A percentile compares a stretch with the other conserved stretches of the same genome.
Conservation (phyloP, 2,113 vertebrate species). For the Xerus inauris region DNA sequence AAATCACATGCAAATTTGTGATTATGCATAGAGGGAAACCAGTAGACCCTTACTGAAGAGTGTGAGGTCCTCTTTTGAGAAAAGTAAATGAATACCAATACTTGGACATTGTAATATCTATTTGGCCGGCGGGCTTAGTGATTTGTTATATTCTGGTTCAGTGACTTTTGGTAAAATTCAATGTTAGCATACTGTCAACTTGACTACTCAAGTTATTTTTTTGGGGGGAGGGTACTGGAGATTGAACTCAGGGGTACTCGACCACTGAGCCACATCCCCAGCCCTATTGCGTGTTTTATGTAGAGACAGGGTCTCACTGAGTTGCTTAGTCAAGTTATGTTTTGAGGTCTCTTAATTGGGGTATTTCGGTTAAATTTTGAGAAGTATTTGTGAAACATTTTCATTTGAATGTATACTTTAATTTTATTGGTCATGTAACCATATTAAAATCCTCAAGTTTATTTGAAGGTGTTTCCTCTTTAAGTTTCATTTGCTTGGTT, state of each 20-base stretch:
- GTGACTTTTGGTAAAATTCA: not conserved
- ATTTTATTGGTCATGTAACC: slow-evolving; percentile 12
- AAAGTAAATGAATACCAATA: not conserved
- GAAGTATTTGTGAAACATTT: slow-evolving; percentile 47
- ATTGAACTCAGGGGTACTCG: no score
- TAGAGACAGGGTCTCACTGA: no score
- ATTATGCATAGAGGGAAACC: not conserved
- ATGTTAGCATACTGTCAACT: not conserved
- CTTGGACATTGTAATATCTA: not conserved
- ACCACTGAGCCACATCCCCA: no score
- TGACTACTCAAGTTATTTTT: slow-evolving; percentile 8
- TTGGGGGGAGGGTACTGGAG: no score
- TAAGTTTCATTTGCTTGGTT: not conserved
- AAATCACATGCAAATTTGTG: slow-evolving; percentile 20
- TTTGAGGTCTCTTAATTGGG: slow-evolving; percentile 28
- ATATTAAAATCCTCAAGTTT: slow-evolving; percentile 50
- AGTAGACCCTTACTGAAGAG: not conserved
- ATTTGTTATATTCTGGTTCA: not conserved
- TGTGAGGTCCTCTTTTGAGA: not conserved
- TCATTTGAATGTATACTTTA: not conserved
- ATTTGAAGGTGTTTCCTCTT: not conserved
- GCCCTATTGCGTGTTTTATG: no score
- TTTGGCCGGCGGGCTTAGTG: slow-evolving; percentile 17
- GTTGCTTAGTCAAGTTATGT: no score
- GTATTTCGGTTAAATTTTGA: slow-evolving; percentile 26